Evolutionary conservation across 2,113 vertebrate genomes (phyloP).

Genomic region (Lynx canadensis): DNA sequence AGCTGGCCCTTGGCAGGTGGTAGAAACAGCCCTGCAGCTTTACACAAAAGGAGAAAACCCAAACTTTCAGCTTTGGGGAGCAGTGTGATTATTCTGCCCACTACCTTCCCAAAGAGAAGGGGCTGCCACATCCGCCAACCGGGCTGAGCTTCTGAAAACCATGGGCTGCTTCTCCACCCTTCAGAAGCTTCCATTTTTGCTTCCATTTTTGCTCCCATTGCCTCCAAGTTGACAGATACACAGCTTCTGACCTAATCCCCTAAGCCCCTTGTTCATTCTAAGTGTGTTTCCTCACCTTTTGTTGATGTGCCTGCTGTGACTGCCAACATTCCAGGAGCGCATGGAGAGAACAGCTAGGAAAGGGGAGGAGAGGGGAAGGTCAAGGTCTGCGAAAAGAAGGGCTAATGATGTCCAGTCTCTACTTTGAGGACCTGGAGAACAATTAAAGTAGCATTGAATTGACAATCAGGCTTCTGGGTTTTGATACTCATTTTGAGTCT

Average conservation of each 20-base stretch:
- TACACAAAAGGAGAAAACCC: conserved; percentile 67
- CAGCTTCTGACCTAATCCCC: conserved; percentile 8
- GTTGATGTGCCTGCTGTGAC: not conserved
- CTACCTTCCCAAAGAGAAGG: conserved; percentile 11
- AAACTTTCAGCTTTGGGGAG: conserved; percentile 55
- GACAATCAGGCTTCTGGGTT: not conserved
- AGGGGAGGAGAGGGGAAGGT: not conserved
- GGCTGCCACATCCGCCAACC: not conserved
- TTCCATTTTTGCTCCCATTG: not conserved
- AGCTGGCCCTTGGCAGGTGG: conserved; percentile 77
- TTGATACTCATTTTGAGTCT: not conserved
- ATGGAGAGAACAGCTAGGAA: not conserved
- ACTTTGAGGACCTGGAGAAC: not conserved
- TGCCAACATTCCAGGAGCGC: not conserved
- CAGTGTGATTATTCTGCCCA: conserved; percentile 24
- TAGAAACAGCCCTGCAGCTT: not conserved
- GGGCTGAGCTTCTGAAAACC: not conserved
- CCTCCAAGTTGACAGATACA: not conserved
- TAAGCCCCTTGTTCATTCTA: not conserved
- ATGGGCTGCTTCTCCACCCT: not conserved
- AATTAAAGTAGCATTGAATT: not conserved
- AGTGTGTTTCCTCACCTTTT: not conserved
- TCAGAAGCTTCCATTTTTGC: not conserved
- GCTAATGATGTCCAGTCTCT: not conserved
- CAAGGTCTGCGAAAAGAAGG: not conserved